Conservation (phyloP, 2,797 vertebrate genomes). For the Poeciliopsis gracilis region DNA sequence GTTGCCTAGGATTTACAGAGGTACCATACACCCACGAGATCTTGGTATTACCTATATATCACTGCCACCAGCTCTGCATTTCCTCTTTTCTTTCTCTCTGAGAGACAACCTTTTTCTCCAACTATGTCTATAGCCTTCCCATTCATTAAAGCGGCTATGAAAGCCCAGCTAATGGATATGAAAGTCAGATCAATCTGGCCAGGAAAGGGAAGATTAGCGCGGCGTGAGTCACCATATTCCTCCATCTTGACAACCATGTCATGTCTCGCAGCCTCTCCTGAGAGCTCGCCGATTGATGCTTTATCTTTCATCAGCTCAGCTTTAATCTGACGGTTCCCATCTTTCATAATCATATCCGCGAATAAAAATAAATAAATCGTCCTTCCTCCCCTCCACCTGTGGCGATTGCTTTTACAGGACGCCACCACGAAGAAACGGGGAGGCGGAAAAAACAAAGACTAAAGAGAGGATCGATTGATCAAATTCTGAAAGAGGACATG, state of each 20-base stretch:
- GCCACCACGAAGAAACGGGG: neutral
- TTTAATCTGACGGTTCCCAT: conserved; percentile 67
- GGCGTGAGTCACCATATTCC: conserved; percentile 71
- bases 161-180: conserved; percentile 78
- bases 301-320: conserved; percentile 72
- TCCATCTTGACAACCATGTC: conserved; percentile 72
- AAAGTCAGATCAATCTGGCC: conserved; percentile 76
- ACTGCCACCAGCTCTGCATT: conserved; percentile 1
- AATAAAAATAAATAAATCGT: conserved; percentile 44
- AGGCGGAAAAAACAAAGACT: conserved; percentile 21
- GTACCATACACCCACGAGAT: neutral
- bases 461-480: conserved; percentile 57
- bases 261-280: conserved; percentile 62
- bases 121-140: conserved; percentile 52
- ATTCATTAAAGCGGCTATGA: conserved; percentile 69
- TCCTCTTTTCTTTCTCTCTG: conserved; percentile 29
- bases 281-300: conserved; percentile 63
- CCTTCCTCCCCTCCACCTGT: no score
- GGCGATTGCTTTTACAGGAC: conserved; percentile 10
- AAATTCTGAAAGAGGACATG: conserved; percentile 31
- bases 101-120: conserved; percentile 54
- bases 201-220: conserved; percentile 70
- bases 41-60: conserved; percentile 16
- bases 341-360: conserved; percentile 63
- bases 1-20: conserved; percentile 19